A percentile compares a stretch with the other conserved stretches of the same genome.
Evolutionary conservation across 1,140 invertebrate genomes (phyloP).

Genomic region (Cephus cinctus): DNA sequence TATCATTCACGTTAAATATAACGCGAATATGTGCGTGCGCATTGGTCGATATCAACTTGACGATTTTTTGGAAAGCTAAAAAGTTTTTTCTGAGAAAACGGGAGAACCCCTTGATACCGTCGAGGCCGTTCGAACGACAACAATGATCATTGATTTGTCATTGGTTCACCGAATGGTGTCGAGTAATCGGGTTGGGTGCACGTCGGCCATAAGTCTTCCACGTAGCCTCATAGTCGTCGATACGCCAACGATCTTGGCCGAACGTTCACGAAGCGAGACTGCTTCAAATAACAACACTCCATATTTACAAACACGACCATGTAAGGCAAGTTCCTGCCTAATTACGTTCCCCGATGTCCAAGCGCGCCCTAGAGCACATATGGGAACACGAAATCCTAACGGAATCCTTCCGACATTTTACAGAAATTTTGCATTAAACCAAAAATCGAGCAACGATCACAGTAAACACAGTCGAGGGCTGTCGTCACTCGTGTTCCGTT

Average conservation of each 20-base stretch:
- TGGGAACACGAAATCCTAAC: neutral
- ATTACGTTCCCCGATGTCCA: slow-evolving; percentile 28
- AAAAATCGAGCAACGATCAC: too few species aligned
- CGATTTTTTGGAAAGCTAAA: too few species aligned
- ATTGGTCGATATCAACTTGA: too few species aligned
- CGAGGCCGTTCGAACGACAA: too few species aligned
- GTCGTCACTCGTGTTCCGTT: too few species aligned
- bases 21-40: too few species aligned
- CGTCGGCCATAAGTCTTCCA: slow-evolving; percentile 30
- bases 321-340: slow-evolving; percentile 38
- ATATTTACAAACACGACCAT: slow-evolving; percentile 53
- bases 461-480: too few species aligned
- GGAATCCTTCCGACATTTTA: too few species aligned
- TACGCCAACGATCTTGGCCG: slow-evolving; percentile 34
- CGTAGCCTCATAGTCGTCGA: slow-evolving; percentile 30
- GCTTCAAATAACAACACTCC: slow-evolving; percentile 31
- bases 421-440: too few species aligned
- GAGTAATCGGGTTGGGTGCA: slow-evolving; percentile 6
- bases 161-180: slow-evolving; percentile 4
- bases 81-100: too few species aligned
- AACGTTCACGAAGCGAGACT: slow-evolving; percentile 33
- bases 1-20: too few species aligned
- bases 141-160: slow-evolving; percentile 4
- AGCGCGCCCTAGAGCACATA: neutral
- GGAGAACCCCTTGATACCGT: too few species aligned